These are phyloP conservation scores for Cerastis rubricosa DNA, from an alignment of 2,888 invertebrate species.

Conservation along the genomic window DNA sequence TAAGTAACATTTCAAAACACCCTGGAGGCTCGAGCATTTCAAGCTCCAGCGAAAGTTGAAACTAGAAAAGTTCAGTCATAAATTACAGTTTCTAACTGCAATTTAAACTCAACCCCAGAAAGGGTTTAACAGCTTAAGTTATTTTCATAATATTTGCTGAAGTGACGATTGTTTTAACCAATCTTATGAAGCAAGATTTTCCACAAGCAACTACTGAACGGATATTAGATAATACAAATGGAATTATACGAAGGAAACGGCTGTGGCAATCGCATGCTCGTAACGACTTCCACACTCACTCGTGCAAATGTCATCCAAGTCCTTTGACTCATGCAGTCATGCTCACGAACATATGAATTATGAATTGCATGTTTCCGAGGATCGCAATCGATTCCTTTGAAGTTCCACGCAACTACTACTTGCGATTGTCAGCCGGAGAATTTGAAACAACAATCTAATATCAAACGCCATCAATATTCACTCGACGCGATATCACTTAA, in stretches of 20 bases:
- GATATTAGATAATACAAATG: slow-evolving; percentile 44
- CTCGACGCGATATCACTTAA: slow-evolving; percentile 22
- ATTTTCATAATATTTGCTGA: slow-evolving; percentile 29
- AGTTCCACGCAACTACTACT: slow-evolving; percentile 1
- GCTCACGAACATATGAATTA: slow-evolving; percentile 38
- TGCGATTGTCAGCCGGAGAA: neutral
- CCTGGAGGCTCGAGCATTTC: neutral
- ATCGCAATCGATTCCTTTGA: slow-evolving; percentile 34
- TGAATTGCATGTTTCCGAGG: slow-evolving; percentile 39
- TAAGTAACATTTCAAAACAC: slow-evolving; percentile 8
- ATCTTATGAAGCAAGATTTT: slow-evolving; percentile 2
- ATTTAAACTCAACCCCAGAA: slow-evolving; percentile 22
- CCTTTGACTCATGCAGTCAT: slow-evolving; percentile 26
- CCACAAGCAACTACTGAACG: slow-evolving; percentile 31
- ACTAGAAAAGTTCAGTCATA: slow-evolving; percentile 41
- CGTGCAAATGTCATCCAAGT: slow-evolving; percentile 54
- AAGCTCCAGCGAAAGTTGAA: slow-evolving; percentile 7
- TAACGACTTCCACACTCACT: slow-evolving; percentile 23
- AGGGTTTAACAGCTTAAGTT: slow-evolving; percentile 6
- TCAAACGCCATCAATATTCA: slow-evolving; percentile 31
- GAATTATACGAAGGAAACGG: slow-evolving; percentile 38
- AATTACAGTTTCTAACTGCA: slow-evolving; percentile 36
- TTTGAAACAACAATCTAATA: slow-evolving; percentile 35
- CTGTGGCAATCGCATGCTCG: slow-evolving; percentile 28
- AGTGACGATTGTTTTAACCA: slow-evolving; percentile 26